Conservation (phyloP, 1,140 invertebrate species). For the Drosophila nannoptera region DNA sequence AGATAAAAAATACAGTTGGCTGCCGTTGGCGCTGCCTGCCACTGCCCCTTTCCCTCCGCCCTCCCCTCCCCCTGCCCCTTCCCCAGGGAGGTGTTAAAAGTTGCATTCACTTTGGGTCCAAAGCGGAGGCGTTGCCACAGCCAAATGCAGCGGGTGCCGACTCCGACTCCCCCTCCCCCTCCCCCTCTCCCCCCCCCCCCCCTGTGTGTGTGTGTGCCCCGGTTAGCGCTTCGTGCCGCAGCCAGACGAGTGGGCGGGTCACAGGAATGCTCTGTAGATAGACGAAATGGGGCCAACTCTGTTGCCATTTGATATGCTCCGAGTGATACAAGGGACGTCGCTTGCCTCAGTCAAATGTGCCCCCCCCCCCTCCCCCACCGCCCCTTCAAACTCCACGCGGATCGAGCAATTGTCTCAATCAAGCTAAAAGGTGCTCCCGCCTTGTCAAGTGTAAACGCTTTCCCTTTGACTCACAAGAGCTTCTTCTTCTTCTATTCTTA, state of each 20-base stretch:
- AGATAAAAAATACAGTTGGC: slow-evolving; percentile 63
- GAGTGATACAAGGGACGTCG: slow-evolving; percentile 13
- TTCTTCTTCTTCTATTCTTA: too few relatives aligned
- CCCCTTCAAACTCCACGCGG: too few relatives aligned
- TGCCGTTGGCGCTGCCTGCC: slow-evolving; percentile 16
- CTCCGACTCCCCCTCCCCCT: neutral
- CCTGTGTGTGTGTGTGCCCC: slow-evolving; percentile 30
- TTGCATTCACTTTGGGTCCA: slow-evolving; percentile 38
- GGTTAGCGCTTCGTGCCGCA: slow-evolving; percentile 19
- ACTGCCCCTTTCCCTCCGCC: too few relatives aligned
- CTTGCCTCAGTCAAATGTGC: neutral
- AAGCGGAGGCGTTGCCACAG: slow-evolving; percentile 40
- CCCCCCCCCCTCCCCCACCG: too few relatives aligned
- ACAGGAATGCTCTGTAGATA: slow-evolving; percentile 34
- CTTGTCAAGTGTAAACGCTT: too few relatives aligned
- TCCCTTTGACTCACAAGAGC: too few relatives aligned
- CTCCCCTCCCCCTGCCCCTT: slow-evolving; percentile 4
- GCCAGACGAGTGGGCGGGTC: neutral
- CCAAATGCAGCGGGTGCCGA: slow-evolving; percentile 27
- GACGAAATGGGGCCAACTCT: slow-evolving; percentile 29
- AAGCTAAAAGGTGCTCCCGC: too few relatives aligned
- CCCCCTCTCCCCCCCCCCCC: neutral
- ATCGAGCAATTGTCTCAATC: too few relatives aligned
- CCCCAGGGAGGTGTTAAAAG: slow-evolving; percentile 40
- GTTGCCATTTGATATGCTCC: slow-evolving; percentile 32